Evolutionary conservation across 2,797 vertebrate species (phyloP).

Genomic region (Trachurus trachurus): DNA sequence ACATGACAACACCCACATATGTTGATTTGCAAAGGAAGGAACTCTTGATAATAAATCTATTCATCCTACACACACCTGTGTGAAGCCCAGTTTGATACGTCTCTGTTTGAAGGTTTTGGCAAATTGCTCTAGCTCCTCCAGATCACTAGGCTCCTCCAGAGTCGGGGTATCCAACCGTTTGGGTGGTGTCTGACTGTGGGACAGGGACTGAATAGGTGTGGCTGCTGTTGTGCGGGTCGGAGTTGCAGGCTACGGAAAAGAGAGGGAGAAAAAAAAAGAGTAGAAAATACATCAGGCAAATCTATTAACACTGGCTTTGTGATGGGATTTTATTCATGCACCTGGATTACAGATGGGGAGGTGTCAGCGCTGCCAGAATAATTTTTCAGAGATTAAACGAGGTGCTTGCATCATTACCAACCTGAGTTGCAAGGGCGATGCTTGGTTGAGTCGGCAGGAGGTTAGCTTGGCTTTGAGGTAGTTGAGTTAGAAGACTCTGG

Average conservation of each 20-base stretch:
- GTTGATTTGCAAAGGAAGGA: slow-evolving; percentile 1
- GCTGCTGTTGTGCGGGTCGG: slow-evolving; percentile 98
- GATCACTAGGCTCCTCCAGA: slow-evolving; percentile 98
- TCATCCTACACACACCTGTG: slow-evolving; percentile 89
- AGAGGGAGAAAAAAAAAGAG: background rate
- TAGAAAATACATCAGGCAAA: background rate
- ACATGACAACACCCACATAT: slow-evolving; percentile 3
- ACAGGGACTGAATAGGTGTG: slow-evolving; percentile 93
- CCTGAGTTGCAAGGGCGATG: slow-evolving; percentile 98
- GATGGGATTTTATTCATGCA: background rate
- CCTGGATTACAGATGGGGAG: slow-evolving; percentile 11
- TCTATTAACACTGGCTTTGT: background rate
- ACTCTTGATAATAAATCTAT: slow-evolving; percentile 2
- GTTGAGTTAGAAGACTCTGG: slow-evolving; percentile 98
- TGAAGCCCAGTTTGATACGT: slow-evolving; percentile 99
- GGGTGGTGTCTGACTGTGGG: slow-evolving; percentile 97
- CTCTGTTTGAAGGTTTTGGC: slow-evolving; percentile 99
- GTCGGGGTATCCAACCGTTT: slow-evolving; percentile 97
- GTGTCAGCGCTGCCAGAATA: background rate
- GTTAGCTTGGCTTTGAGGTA: slow-evolving; percentile 99
- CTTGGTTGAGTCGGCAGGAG: slow-evolving; percentile 98
- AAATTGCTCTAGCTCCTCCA: slow-evolving; percentile 99
- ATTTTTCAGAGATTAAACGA: slow-evolving; percentile 10
- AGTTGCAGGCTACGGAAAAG: slow-evolving; percentile 92
- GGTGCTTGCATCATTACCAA: slow-evolving; percentile 71